Evolutionary conservation across 2,113 vertebrate genomes (phyloP), one percentile per base, ranked within the genome.

Genomic region (Semicossyphus pulcher): DNA sequence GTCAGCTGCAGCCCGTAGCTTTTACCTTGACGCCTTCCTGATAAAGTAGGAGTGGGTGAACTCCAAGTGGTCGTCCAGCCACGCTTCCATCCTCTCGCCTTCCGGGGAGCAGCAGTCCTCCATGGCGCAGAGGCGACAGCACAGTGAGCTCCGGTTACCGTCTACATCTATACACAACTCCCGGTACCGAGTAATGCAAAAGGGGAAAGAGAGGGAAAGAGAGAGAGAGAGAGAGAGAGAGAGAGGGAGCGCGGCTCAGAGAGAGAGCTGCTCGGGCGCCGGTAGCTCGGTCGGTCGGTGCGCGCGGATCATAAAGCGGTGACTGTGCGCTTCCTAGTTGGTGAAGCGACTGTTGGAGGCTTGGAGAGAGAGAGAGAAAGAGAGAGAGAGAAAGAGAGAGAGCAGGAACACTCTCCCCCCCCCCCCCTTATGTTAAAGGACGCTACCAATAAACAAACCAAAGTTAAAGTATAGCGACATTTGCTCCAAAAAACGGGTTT

Each of bases 1-100:
- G 41, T 44, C 41, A 44, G 41, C 41, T 44, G 41, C 41, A 44
- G 41, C n/a, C 41, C 18, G 5, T 44, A n/a, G 6, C 7, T 18
- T 90, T 94, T 94, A 99, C 97, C 97, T 95, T 26, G 94, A 95
- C 7, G 95, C 97, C 91, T 98, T 99, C 76, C 95, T 89, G 31
- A 96, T 92, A 87, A 99, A 98, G 95, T 99, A 98, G 20, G 96
- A 96, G 88, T 89, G 94, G 31, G 95, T 85, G 37, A 98, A 98
- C 84, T 97, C 95, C 85, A 89, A 14, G 93, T 98, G 94, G 61
- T 98, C 97, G 80, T 99, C 97, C 92, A 98, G 94, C 97, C 97
- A 98, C 80, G 97, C 96, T 94, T 98, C 97, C 86, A 96, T 94
- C 84, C 87, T 81, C 44, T 95, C 94, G 71, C 88, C 91, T 49